phyloP scores from a whole-genome alignment of 2,113 vertebrate species.

The Rallus limicola region DNA sequence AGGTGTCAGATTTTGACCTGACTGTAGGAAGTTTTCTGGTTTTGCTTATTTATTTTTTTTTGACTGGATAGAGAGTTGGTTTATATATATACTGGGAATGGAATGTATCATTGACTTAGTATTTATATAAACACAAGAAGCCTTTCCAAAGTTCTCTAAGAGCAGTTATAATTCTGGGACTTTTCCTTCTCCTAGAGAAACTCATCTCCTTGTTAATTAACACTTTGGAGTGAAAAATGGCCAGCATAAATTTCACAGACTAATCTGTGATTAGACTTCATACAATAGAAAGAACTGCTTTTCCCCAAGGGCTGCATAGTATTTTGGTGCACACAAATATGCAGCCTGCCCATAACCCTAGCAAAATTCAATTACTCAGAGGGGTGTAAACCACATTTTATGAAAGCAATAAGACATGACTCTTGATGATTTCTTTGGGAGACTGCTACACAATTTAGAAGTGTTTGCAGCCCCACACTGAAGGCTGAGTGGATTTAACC shows the following conservation, averaged over 20 bases:
- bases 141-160: background rate
- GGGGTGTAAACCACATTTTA: constrained; percentile 57
- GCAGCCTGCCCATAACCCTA: constrained; percentile 11
- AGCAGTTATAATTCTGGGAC: background rate
- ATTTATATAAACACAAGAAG: background rate
- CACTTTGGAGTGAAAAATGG: constrained; percentile 24
- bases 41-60: background rate
- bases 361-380: constrained; percentile 61
- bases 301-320: background rate
- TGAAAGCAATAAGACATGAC: constrained; percentile 54
- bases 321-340: constrained; percentile 3
- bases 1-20: background rate
- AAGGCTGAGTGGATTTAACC: constrained; percentile 29
- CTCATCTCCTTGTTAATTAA: constrained; percentile 42
- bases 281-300: background rate
- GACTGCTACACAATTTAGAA: constrained; percentile 3
- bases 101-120: background rate
- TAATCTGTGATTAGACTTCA: constrained; percentile 16
- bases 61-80: background rate
- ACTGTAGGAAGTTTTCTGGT: background rate
- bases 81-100: background rate
- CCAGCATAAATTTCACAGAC: constrained; percentile 4
- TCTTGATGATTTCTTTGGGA: constrained; percentile 47
- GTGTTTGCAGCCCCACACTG: background rate
- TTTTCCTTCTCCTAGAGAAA: background rate